Conservation (phyloP, 2,113 vertebrate genomes). For the Anolis carolinensis region DNA sequence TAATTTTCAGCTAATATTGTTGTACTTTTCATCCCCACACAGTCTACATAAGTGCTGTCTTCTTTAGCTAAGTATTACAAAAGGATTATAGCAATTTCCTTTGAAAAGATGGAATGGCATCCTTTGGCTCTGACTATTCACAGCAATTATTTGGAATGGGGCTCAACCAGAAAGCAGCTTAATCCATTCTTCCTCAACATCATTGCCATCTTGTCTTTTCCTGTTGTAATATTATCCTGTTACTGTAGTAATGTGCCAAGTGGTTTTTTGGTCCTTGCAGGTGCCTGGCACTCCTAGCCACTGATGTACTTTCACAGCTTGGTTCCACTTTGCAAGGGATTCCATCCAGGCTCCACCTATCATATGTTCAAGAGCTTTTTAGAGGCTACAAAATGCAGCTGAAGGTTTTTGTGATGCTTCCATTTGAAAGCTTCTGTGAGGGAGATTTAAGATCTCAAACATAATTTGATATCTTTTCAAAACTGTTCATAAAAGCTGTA, state of each 20-base stretch:
- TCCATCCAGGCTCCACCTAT: not conserved
- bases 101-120: not conserved
- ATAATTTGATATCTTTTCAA: not conserved
- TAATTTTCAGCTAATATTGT: constrained; percentile 19
- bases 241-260: not conserved
- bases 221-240: not conserved
- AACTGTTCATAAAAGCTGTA: not conserved
- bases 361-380: not conserved
- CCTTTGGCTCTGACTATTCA: constrained; percentile 9
- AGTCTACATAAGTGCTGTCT: not conserved
- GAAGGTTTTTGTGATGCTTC: not conserved
- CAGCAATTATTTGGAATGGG: not conserved
- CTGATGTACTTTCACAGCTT: constrained; percentile 2
- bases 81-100: not conserved
- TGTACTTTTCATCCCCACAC: not conserved
- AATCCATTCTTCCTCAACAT: not conserved
- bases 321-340: not conserved
- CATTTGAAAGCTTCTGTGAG: not conserved
- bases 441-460: not conserved
- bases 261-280: not conserved
- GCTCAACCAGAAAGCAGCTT: constrained; percentile 11
- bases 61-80: constrained; percentile 25
- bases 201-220: not conserved
- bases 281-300: not conserved
- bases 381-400: not conserved